Percentiles rank a stretch among this genome's conserved stretches.
phyloP scores from a whole-genome alignment of 2,797 vertebrate genomes.

The Xenops minutus region DNA sequence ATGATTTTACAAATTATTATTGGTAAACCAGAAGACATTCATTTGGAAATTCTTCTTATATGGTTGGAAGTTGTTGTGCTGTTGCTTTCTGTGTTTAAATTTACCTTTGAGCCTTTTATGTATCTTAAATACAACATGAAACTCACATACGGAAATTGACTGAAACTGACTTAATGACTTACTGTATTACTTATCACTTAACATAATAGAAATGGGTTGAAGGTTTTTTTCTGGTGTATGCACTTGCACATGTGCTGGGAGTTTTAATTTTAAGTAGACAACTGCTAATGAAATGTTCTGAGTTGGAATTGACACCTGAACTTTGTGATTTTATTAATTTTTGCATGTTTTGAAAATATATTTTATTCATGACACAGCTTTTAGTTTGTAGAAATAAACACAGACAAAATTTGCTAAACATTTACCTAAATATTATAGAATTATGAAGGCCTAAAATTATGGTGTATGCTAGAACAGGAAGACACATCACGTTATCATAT shows the following conservation, averaged over 20 bases:
- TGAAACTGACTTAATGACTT: not conserved
- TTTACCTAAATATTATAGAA: not conserved
- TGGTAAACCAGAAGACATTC: not conserved
- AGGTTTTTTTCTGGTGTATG: not conserved
- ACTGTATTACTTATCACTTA: not conserved
- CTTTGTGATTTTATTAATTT: not conserved
- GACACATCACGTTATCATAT: not conserved
- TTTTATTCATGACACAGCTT: not conserved
- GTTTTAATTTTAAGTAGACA: not conserved
- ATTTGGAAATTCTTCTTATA: not conserved
- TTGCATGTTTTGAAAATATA: not conserved
- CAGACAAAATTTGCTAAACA: not conserved
- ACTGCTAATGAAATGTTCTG: not conserved
- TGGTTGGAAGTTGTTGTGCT: not conserved
- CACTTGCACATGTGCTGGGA: not conserved
- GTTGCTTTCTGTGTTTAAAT: not conserved
- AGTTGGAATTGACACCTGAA: not conserved
- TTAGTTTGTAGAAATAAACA: not conserved
- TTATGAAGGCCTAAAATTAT: not conserved
- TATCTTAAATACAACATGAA: not conserved
- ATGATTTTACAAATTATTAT: not conserved
- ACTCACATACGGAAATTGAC: not conserved
- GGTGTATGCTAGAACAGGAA: not conserved
- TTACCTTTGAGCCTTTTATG: not conserved
- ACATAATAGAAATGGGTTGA: not conserved